A percentile compares a stretch with the other conserved stretches of the same genome.
phyloP scores from a whole-genome alignment of 2,888 invertebrate species.

The Magallana nippona region DNA sequence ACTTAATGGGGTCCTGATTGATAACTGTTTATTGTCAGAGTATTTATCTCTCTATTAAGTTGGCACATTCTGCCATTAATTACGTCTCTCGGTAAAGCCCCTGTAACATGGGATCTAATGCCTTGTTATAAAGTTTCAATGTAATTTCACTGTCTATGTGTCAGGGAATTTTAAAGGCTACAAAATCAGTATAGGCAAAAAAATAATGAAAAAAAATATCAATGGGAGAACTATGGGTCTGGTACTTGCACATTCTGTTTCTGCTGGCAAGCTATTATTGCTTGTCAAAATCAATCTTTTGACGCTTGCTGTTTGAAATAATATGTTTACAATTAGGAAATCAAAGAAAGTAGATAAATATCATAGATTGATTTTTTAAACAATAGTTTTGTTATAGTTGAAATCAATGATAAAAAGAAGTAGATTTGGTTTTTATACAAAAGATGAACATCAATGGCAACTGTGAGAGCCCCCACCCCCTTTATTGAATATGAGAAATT shows the following conservation, averaged over 20 bases:
- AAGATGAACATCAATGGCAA: no score
- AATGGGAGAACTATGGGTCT: neutral
- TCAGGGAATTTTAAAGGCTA: neutral
- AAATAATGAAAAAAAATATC: neutral
- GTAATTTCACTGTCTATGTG: constrained; percentile 3
- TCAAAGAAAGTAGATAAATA: constrained; percentile 16
- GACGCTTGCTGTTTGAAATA: neutral
- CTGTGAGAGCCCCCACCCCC: no score
- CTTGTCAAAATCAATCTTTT: neutral
- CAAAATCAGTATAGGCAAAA: neutral
- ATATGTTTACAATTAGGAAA: constrained; percentile 2
- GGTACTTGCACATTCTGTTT: neutral
- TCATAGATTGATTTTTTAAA: neutral
- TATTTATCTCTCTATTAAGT: constrained; percentile 7
- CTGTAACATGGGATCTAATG: constrained; percentile 23
- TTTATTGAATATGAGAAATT: no score
- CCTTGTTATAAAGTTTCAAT: constrained; percentile 16
- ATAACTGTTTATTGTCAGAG: neutral
- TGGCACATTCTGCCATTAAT: constrained; percentile 8
- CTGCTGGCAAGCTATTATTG: neutral
- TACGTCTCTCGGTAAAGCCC: constrained; percentile 3
- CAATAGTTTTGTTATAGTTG: neutral
- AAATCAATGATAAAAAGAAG: no score
- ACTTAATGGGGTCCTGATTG: constrained; percentile 18
- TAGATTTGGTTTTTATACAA: no score